Percentiles rank a stretch among this genome's conserved stretches.
Evolutionary conservation across 2,113 vertebrate genomes (phyloP).

Genomic region (Phainopepla nitens): DNA sequence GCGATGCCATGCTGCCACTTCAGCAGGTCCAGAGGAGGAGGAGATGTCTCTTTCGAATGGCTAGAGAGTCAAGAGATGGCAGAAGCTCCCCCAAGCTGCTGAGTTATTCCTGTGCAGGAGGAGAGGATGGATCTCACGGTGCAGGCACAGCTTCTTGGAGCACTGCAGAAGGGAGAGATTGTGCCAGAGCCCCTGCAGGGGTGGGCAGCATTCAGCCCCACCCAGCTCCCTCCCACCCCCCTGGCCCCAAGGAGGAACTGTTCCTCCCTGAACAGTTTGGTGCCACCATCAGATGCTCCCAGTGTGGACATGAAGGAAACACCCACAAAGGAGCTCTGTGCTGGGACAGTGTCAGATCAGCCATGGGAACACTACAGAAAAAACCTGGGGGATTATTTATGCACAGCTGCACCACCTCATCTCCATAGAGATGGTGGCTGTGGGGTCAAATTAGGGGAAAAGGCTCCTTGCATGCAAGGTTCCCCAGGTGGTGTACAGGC

Average conservation of each 20-base stretch:
- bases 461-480: not conserved
- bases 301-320: not conserved
- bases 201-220: not conserved
- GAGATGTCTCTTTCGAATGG: not conserved
- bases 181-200: not conserved
- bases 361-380: not conserved
- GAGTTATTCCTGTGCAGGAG: not conserved
- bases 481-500: not conserved
- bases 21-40: not conserved
- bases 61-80: not conserved
- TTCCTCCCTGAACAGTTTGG: not conserved
- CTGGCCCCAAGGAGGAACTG: not conserved
- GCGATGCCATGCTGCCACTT: rapidly evolving
- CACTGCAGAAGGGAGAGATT: not conserved
- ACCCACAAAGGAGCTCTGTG: not conserved
- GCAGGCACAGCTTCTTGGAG: not conserved
- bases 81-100: not conserved
- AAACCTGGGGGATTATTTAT: not conserved
- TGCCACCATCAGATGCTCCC: not conserved
- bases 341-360: not conserved
- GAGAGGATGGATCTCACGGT: not conserved
- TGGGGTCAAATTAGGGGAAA: not conserved
- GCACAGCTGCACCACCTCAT: not conserved
- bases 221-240: not conserved
- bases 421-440: not conserved